These are phyloP conservation scores for Villa cingulata DNA, from an alignment of 2,888 invertebrate species.

Conservation along the genomic window DNA sequence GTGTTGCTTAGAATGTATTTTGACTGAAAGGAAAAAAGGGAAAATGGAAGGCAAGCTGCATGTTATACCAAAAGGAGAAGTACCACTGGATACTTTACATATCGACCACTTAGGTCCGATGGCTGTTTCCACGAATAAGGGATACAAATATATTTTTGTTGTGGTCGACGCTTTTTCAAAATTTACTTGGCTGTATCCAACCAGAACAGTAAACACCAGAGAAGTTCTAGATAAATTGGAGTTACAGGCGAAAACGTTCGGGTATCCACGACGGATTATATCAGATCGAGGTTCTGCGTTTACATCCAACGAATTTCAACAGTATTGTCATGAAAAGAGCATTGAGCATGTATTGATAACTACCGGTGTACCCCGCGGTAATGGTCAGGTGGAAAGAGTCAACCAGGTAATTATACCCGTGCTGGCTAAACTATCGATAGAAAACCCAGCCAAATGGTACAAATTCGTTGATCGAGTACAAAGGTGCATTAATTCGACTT, in stretches of 20 bases:
- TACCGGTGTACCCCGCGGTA: conserved; percentile 22
- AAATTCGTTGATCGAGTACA: too few species aligned
- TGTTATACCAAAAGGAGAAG: neutral
- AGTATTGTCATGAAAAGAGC: conserved; percentile 22
- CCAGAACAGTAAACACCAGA: conserved; percentile 15
- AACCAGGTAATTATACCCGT: conserved; percentile 22
- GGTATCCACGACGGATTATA: conserved; percentile 23
- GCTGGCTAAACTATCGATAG: conserved; percentile 18
- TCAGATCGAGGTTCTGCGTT: conserved; percentile 26
- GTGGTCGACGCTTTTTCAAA: conserved; percentile 24
- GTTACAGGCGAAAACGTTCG: conserved; percentile 21
- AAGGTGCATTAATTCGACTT: too few species aligned
- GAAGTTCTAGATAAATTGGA: conserved; percentile 21
- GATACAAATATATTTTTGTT: conserved; percentile 24
- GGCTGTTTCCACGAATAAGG: conserved; percentile 17
- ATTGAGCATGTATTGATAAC: conserved; percentile 21
- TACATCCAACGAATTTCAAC: conserved; percentile 22
- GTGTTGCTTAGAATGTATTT: neutral
- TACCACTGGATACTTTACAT: conserved; percentile 17
- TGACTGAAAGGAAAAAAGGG: neutral
- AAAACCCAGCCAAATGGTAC: too few species aligned
- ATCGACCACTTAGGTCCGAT: conserved; percentile 26
- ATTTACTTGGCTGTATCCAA: conserved; percentile 25
- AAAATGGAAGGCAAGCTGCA: neutral
- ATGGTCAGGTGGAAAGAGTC: conserved; percentile 22